A percentile compares a stretch with the other conserved stretches of the same genome.
phyloP scores from a whole-genome alignment of 2,113 vertebrate genomes.

The Felis catus region F.catus_Fca126_mat1.0 CM031412.1:111390501-111391000 shows the following conservation, averaged over 20 bases:
- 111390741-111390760: slow-evolving; percentile 92
- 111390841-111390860: slow-evolving; percentile 95
- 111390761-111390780: slow-evolving; percentile 86
- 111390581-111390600: slow-evolving; percentile 97
- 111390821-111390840: slow-evolving; percentile 95
- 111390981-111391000: slow-evolving; percentile 98
- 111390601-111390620: slow-evolving; percentile 92
- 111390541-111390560: slow-evolving; percentile 63
- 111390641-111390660: slow-evolving; percentile 94
- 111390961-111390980: slow-evolving; percentile 98
- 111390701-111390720: slow-evolving; percentile 91
- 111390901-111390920: slow-evolving; percentile 97
- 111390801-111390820: slow-evolving; percentile 89
- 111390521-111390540: background rate
- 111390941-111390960: slow-evolving; percentile 98
- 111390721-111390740: slow-evolving; percentile 92
- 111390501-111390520: background rate
- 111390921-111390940: slow-evolving; percentile 98
- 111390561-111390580: slow-evolving; percentile 74
- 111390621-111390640: slow-evolving; percentile 94
- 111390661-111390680: slow-evolving; percentile 90
- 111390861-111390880: slow-evolving; percentile 96
- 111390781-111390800: slow-evolving; percentile 87
- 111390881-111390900: slow-evolving; percentile 97
- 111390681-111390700: slow-evolving; percentile 94